Evolutionary conservation across 2,888 invertebrate species (phyloP).

Genomic region (Lymantria monacha): DNA sequence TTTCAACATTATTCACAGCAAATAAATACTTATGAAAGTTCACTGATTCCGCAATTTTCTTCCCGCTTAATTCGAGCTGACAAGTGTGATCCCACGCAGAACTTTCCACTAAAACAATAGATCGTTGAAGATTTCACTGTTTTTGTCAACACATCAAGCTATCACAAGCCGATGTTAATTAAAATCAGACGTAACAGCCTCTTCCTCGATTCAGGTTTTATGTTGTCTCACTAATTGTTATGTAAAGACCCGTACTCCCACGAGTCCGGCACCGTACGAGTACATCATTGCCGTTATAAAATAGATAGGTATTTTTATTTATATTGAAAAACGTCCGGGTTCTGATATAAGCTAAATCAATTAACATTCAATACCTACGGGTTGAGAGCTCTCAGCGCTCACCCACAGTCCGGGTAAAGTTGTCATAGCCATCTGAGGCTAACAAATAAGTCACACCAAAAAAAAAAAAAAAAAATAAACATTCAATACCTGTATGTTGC

Average conservation of each 20-base stretch:
- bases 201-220: constrained; percentile 54
- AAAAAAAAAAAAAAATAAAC: constrained; percentile 6
- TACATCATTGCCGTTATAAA: constrained; percentile 2
- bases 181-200: constrained; percentile 51
- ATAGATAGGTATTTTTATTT: too few relatives aligned
- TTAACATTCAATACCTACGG: too few relatives aligned
- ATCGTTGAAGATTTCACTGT: constrained; percentile 74
- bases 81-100: constrained; percentile 59
- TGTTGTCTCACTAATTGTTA: constrained; percentile 41
- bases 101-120: constrained; percentile 74
- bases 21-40: constrained; percentile 42
- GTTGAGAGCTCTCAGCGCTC: too few relatives aligned
- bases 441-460: too few relatives aligned
- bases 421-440: too few relatives aligned
- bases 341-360: constrained; percentile 25
- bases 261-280: constrained; percentile 25
- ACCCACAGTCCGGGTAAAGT: too few relatives aligned
- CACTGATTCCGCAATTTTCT: constrained; percentile 65
- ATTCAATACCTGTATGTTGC: constrained; percentile 10
- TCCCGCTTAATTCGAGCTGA: constrained; percentile 45
- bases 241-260: constrained; percentile 40
- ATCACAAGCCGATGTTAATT: constrained; percentile 57
- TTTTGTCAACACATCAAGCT: constrained; percentile 66
- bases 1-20: constrained; percentile 19
- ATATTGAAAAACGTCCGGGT: constrained; percentile 18